Evolutionary conservation across 2,113 vertebrate species (phyloP), one percentile per base, ranked within the genome.

Genomic region (Megaleporinus macrocephalus): DNA sequence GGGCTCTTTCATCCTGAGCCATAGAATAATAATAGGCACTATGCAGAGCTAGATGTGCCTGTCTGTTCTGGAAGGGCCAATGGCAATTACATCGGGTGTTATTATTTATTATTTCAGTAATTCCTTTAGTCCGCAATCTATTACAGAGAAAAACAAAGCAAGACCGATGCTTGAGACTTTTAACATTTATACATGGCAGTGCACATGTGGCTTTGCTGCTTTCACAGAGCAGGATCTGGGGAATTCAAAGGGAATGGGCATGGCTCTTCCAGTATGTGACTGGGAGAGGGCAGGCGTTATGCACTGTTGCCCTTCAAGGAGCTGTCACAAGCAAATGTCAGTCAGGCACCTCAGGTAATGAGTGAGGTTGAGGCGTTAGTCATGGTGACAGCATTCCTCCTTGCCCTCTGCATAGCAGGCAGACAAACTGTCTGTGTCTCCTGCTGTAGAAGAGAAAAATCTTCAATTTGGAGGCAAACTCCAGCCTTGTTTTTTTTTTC

Each of bases 241-340:
- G 30, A 76, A 51, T 76, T 63, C 51, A 66, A 73, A 78, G 49
- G 22, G 16, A 33, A 70, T 49, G 59, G 59, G 59, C 26, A 30
- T 72, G 69, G 14, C 24, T 68, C n/a, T 84, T 51, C 55, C 33
- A 24, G 49, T 82, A 86, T 85, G 87, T 88, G 82, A 80, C 71
- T 87, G 89, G 88, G 87, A 61, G 18, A 59, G 22, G 70, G 63
- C 24, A 22, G 26, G 66, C 66, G 11, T 26, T 29, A 12, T 55
- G 18, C 41, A 61, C 65, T 86, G 86, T 80, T 87, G 83, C 73
- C 88, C 84, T 90, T 90, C 89, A 90, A 84, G 87, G 79, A 89
- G 86, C 90, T 91, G 92, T 92, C 93, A 91, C 88, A 89, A 87
- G 87, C 90, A 88, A 92, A 79, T 92, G 92, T 91, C 89, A 91